These are phyloP conservation scores for Corynorhinus townsendii DNA, from an alignment of 2,113 vertebrate genomes.

Conservation along the genomic window DNA sequence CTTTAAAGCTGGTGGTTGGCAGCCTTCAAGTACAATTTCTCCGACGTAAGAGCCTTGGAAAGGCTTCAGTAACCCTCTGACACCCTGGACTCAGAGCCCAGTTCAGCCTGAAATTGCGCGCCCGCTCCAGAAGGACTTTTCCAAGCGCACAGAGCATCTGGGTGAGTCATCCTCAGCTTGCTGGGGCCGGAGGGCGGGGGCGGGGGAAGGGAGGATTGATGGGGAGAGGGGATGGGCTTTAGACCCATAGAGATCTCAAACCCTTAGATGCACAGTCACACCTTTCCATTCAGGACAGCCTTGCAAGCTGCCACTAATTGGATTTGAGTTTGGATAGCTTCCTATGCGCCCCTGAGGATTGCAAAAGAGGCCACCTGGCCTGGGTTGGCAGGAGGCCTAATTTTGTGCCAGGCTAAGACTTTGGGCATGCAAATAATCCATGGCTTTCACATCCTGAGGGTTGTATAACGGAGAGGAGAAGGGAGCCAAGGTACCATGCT, in stretches of 20 bases:
- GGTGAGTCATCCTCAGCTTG: conserved; percentile 30
- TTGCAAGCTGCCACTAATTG: conserved; percentile 69
- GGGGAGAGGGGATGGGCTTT: neutral
- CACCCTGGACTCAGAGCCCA: conserved; percentile 3
- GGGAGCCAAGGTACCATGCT: neutral
- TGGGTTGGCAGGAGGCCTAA: conserved; percentile 55
- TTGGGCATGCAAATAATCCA: conserved; percentile 15
- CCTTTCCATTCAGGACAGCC: conserved; percentile 65
- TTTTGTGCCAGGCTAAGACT: conserved; percentile 41
- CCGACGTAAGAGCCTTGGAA: conserved; percentile 28
- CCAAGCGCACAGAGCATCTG: conserved; percentile 47
- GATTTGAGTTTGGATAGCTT: conserved; percentile 58
- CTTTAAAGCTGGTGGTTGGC: neutral
- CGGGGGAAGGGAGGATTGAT: fast-evolving
- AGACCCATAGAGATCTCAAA: neutral
- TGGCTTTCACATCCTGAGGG: neutral
- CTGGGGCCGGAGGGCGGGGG: neutral
- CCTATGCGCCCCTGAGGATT: conserved; percentile 55
- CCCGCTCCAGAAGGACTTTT: fast-evolving
- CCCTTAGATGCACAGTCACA: conserved; percentile 36
- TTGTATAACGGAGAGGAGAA: neutral
- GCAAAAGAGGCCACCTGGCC: conserved; percentile 63
- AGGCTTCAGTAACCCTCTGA: neutral
- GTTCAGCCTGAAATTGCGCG: neutral
- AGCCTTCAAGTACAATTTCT: neutral